Evolutionary conservation across 2,113 vertebrate genomes (phyloP).

Genomic region (Struthio camelus): DNA sequence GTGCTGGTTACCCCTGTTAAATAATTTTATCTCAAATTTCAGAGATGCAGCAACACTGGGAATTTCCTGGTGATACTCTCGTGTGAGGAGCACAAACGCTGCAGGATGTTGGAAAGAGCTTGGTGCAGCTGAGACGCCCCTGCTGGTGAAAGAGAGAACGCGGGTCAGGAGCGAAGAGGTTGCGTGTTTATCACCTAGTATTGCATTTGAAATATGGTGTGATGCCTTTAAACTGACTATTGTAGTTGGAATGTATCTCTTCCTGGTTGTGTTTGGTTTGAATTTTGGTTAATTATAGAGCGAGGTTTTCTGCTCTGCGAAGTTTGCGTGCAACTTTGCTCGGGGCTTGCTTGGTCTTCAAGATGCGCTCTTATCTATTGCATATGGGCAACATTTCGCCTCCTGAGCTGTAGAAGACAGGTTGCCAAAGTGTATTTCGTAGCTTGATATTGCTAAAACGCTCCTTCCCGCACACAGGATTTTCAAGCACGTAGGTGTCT

Average conservation of each 20-base stretch:
- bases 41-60: neutral
- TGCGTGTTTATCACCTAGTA: neutral
- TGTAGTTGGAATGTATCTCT: neutral
- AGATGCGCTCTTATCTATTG: slow-evolving; percentile 26
- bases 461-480: neutral
- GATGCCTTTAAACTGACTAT: neutral
- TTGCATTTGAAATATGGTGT: neutral
- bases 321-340: slow-evolving; percentile 10
- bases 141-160: neutral
- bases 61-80: neutral
- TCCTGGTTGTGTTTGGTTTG: neutral
- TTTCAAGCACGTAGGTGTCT: neutral
- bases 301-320: neutral
- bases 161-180: neutral
- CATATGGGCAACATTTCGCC: slow-evolving; percentile 22
- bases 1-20: neutral
- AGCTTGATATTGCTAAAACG: slow-evolving; percentile 14
- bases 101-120: neutral
- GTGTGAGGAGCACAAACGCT: neutral
- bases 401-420: neutral
- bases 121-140: neutral
- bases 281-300: neutral
- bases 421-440: slow-evolving; percentile 34
- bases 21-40: neutral
- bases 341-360: slow-evolving; percentile 17